Evolutionary conservation across 37 sponge, comb jelly and placozoan genomes (phyloP), one percentile per base, ranked within the genome.

Genomic region (Aplysina aerophoba): DNA sequence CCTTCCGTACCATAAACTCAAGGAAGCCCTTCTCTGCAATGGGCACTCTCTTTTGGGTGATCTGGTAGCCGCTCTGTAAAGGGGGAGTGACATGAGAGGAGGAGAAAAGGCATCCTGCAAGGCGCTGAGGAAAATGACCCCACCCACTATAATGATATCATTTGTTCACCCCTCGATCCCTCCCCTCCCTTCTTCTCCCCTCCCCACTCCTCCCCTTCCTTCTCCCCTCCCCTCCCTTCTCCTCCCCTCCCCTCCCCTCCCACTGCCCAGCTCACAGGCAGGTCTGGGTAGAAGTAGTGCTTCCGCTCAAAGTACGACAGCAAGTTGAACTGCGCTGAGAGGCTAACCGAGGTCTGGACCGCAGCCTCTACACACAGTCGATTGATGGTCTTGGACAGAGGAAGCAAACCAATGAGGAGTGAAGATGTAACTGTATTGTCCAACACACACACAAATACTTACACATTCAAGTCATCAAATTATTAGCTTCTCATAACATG

Each of bases 271-370:
- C 81, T 66, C 35, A 87, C 92, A 13, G 93, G 93, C 12, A 92
- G 84, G 58, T 92, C 93, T 24, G 85, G 86, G 80, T 92, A 92
- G 55, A 92, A 92, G 79, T 92, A 92, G 62, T 92, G 93, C 54
- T 92, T 92, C 41, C 93, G 54, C 44, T 92, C 93, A 81, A 92
- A 92, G 38, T 79, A 88, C 0, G 93, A 92, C 28, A 60, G 30
- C 21, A n/a, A 60, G 73, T 92, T 92, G 57, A 92, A 14, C 4
- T 0, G 41, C 3, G 61, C 33, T 24, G 69, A 53, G 4, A 85
- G 38, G 0, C 89, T 87, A 27, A 85, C 21, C 22, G 93, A 89
- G 36, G 93, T 89, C 19, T 27, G 66, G 14, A 92, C 40, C 0
- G 84, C 89, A 15, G 89, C 85, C 80, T 85, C 83, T 33, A 92